These are phyloP conservation scores for Oscheius myriophilus DNA, from an alignment of 2,888 invertebrate species.

Conservation along the genomic window DNA sequence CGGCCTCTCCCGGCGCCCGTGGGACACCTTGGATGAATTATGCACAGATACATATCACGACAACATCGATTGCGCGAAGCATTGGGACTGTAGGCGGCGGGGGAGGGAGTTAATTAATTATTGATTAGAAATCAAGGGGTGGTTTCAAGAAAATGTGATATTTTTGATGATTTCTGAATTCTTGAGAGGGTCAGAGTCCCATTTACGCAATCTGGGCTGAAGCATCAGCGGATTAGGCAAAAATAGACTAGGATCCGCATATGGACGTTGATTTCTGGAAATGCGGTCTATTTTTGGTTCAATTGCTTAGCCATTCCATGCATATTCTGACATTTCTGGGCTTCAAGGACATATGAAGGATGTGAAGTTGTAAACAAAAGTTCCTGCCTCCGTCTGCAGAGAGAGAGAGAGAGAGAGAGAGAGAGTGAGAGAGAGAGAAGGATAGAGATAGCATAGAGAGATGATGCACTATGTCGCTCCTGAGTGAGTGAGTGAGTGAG, in stretches of 20 bases:
- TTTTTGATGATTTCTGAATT: too few species aligned
- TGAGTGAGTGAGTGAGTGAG: background rate
- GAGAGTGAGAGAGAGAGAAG: background rate
- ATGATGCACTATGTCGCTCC: background rate
- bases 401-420: conserved; percentile 8
- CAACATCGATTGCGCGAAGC: conserved; percentile 16
- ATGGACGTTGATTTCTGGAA: too few species aligned
- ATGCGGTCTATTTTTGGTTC: too few species aligned
- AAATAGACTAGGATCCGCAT: too few species aligned
- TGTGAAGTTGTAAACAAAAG: too few species aligned
- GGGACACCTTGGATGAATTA: conserved; percentile 28
- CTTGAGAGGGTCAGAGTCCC: too few species aligned
- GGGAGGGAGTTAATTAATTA: background rate
- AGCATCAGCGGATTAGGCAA: too few species aligned
- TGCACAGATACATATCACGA: conserved; percentile 28
- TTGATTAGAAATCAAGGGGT: background rate
- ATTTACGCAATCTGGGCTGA: too few species aligned
- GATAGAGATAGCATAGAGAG: background rate
- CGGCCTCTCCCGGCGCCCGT: background rate
- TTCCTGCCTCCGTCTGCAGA: background rate
- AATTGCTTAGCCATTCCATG: too few species aligned
- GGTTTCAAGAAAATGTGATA: too few species aligned
- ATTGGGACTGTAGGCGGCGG: background rate
- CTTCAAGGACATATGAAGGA: too few species aligned
- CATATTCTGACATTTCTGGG: too few species aligned